Base-by-base conservation (phyloP, 1,140 invertebrate species). In the Aphelinus atriplicis region DNA sequence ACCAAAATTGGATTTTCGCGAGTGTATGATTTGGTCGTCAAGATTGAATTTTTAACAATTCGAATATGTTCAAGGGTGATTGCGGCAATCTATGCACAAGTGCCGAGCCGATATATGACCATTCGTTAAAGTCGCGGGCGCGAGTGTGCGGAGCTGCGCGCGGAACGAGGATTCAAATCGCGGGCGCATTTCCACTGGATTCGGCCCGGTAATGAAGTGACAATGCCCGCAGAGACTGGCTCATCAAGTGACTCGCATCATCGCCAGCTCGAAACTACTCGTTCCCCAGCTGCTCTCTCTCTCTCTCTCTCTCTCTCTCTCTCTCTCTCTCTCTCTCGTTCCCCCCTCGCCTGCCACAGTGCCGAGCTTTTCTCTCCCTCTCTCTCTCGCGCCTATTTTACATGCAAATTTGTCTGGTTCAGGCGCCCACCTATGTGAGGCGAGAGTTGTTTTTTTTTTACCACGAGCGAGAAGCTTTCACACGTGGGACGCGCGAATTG, bases 241-340 rank as follows among this genome's bases (percentile, higher is more conserved):
- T 84, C 84, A 84, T 86, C 81, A 84, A 82, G 77, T 81, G 79
- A 85, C 26, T 26, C 26, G 26, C 85, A 87, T 85, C 80, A 84
- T 85, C 80, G 79, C 73, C 61, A 60, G 61, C 80, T 51, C 80
- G 80, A 85, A 84, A 85, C 80, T 26, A 26, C 26, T 84, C 81
- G 78, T 26, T 26, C 81, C 6, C 7, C 60, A 84, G 83, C 83
- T 84, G 51, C 48, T n/a, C 53, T 26, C 2, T 3, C 51, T 4
- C 71, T 50, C 46, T 53, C 65, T 56, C 63, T 61, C 63, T 71
- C 47, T 72, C 69, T 64, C 62, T 62, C 75, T 61, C 68, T 71
- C 73, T 51, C 46, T 61, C 63, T 26, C 65, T 56, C 77, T 26
- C 75, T 72, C 64, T 78, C 66, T 73, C 68, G 75, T 50, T 48